These are phyloP conservation scores for Sceloporus tristichus DNA, from an alignment of 2,113 vertebrate species.

Conservation along the genomic window DNA sequence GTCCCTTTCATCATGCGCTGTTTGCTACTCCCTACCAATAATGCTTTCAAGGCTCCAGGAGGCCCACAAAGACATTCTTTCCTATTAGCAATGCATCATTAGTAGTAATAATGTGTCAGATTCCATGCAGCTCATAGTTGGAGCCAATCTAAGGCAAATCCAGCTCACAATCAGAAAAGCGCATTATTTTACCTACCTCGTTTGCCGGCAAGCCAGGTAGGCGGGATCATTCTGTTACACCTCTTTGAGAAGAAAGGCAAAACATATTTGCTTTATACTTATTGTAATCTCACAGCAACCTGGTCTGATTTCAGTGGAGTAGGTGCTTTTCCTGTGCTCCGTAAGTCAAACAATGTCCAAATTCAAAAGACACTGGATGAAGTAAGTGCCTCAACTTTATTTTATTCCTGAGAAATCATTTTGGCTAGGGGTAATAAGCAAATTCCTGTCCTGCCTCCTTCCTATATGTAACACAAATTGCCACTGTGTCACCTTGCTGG, in stretches of 20 bases:
- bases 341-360: slow-evolving; percentile 66
- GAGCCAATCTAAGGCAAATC: not conserved
- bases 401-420: not conserved
- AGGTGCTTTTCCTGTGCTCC: slow-evolving; percentile 22
- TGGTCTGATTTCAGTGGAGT: not conserved
- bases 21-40: not conserved
- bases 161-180: slow-evolving; percentile 34
- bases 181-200: rapidly evolving
- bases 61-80: not conserved
- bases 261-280: slow-evolving; percentile 51
- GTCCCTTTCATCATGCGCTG: not conserved
- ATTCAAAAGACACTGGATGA: slow-evolving; percentile 57
- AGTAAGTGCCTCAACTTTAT: slow-evolving; percentile 51
- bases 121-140: slow-evolving; percentile 6
- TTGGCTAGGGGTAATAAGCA: not conserved
- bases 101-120: slow-evolving; percentile 1
- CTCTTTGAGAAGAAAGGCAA: slow-evolving; percentile 11
- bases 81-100: slow-evolving; percentile 17
- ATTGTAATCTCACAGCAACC: not conserved
- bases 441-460: not conserved
- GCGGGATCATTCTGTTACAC: slow-evolving; percentile 46
- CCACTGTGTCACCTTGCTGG: not conserved
- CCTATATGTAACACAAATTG: not conserved
- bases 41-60: not conserved
- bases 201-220: not conserved